Base-by-base conservation (phyloP, 1,140 invertebrate species). In the Dendroctonus ponderosae region DNA sequence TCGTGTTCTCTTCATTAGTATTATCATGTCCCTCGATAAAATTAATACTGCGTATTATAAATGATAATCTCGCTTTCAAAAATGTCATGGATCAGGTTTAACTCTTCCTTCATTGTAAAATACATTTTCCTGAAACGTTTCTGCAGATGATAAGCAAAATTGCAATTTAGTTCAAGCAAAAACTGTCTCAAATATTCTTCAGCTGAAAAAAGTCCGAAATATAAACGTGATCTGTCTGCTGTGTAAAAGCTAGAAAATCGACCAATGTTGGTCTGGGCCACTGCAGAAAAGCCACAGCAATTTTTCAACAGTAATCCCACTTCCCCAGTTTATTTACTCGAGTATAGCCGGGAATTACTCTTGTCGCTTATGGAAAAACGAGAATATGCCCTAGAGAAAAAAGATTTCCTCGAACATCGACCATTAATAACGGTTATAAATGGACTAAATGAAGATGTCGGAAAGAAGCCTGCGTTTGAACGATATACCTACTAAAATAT, bases 231-330 rank as follows among this genome's bases (percentile, higher is more conserved):
- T 26, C 26, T 26, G 26, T 26, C 26, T 26, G 1, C 26, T 26
- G 26, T 26, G 26, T 7, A 53, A 57, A 65, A 58, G 53, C 62
- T 46, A 63, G 40, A 54, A 54, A 63, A 63, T 63, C 61, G 61
- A 41, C 61, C 54, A 65, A 50, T 37, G 37, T 57, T 65, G 49
- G 12, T 42, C 38, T 48, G 62, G 48, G 52, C 50, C 39, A 42
- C 44, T 58, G 8, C 14, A 53, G 50, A 67, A 67, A 67, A 67
- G 57, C 57, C 50, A 61, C 38, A 61, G 57, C 41, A 60, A 67
- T 67, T 67, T 67, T 67, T 67, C 65, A 67, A 61, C 50, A 11
- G 26, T 67, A 67, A 67, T 60, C 65, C 65, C 50, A 60, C 58
- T 54, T 67, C 58, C 65, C 58, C 58, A 61, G 56, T 67, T 67